phyloP scores from a whole-genome alignment of 92 coral and sea anemone genomes.

The Bergia sp. region DNA sequence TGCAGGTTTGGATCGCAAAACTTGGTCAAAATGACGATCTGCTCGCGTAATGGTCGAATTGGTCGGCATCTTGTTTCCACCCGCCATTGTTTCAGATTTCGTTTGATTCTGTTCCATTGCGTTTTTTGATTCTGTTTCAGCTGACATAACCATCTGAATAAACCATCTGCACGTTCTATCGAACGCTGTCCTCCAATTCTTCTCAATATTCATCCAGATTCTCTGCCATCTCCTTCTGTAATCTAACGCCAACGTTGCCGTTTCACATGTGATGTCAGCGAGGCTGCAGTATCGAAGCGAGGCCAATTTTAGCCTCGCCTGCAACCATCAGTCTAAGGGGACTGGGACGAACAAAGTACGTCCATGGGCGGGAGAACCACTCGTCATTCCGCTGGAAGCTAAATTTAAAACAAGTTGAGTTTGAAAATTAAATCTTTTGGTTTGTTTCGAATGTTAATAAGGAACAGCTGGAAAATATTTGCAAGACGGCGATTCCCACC shows the following conservation, averaged over 20 bases:
- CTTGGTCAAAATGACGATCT: slow-evolving; percentile 75
- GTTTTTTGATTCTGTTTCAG: slow-evolving; percentile 73
- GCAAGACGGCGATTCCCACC: too few relatives aligned
- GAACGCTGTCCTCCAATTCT: slow-evolving; percentile 84
- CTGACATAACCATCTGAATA: slow-evolving; percentile 96
- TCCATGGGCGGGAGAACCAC: too few relatives aligned
- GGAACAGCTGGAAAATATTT: too few relatives aligned
- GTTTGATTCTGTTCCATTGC: slow-evolving; percentile 63
- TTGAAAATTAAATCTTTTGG: too few relatives aligned
- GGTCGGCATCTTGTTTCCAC: slow-evolving; percentile 76
- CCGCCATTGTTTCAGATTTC: slow-evolving; percentile 73
- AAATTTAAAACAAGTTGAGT: too few relatives aligned
- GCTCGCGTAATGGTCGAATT: slow-evolving; percentile 73
- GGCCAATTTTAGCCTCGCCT: slow-evolving; percentile 44
- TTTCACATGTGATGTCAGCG: slow-evolving; percentile 70
- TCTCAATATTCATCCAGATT: slow-evolving; percentile 76
- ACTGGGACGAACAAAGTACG: too few relatives aligned
- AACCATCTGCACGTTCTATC: slow-evolving; percentile 86
- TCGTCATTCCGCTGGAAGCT: too few relatives aligned
- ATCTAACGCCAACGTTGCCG: slow-evolving; percentile 62
- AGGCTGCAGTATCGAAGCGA: slow-evolving; percentile 51
- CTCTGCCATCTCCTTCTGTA: slow-evolving; percentile 56
- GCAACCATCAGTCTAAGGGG: not conserved
- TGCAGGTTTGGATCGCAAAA: slow-evolving; percentile 86
- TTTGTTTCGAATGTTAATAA: too few relatives aligned